Evolutionary conservation across 2,113 vertebrate genomes (phyloP).

Genomic region (Montifringilla adamsi): DNA sequence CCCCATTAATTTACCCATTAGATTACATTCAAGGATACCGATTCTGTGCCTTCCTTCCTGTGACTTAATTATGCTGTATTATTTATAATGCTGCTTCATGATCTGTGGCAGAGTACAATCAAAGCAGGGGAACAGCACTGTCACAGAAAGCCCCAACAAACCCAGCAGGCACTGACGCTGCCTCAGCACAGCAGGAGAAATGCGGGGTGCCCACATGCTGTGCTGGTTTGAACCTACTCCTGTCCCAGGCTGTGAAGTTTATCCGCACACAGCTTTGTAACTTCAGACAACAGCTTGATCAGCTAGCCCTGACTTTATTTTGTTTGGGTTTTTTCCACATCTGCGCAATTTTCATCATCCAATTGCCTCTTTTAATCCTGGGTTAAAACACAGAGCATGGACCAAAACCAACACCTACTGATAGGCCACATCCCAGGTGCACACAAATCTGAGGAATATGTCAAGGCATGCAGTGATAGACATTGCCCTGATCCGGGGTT

Average conservation of each 20-base stretch:
- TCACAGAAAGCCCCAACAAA: neutral
- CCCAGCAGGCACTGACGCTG: rapidly evolving
- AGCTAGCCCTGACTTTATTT: neutral
- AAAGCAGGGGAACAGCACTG: neutral
- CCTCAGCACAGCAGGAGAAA: neutral
- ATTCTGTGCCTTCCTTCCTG: neutral
- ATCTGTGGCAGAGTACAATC: neutral
- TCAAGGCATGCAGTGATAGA: rapidly evolving
- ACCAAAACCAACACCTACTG: neutral
- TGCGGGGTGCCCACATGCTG: neutral
- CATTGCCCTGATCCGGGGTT: neutral
- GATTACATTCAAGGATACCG: neutral
- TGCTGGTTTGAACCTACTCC: neutral
- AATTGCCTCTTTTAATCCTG: neutral
- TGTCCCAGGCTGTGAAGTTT: neutral
- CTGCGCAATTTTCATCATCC: neutral
- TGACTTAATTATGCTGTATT: neutral
- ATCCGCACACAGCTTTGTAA: neutral
- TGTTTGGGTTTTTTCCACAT: neutral
- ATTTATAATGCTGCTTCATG: neutral
- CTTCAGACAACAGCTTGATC: neutral
- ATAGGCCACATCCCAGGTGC: neutral
- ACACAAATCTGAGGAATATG: neutral
- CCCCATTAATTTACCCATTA: neutral
- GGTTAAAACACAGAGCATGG: neutral